These are phyloP conservation scores for Phylloscopus trochilus DNA, from an alignment of 2,113 vertebrate species.

Conservation along the genomic window DNA sequence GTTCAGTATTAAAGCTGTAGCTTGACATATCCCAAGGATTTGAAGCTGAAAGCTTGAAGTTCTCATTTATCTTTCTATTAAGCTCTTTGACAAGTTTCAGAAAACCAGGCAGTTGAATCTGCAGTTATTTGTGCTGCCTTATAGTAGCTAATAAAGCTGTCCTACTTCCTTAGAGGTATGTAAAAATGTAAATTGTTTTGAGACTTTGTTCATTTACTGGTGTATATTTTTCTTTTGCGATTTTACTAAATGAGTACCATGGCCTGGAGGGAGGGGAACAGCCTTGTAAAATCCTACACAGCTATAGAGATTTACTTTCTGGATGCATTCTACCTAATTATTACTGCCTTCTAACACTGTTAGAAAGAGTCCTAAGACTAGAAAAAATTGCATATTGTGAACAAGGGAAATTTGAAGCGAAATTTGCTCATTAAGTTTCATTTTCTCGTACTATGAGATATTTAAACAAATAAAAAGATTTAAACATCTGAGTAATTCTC, in stretches of 20 bases:
- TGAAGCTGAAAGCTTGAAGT: background rate
- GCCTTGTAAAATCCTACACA: background rate
- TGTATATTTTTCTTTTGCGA: background rate
- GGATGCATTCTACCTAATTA: background rate
- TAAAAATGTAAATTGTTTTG: background rate
- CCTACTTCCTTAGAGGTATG: background rate
- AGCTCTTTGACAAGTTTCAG: slow-evolving; percentile 12
- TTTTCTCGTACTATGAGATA: background rate
- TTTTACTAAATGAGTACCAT: background rate
- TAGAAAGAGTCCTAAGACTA: background rate
- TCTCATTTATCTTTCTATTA: slow-evolving; percentile 16
- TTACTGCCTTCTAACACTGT: background rate
- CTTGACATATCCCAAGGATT: background rate
- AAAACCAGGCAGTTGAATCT: background rate
- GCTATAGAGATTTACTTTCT: background rate
- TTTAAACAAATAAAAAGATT: background rate
- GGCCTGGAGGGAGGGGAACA: background rate
- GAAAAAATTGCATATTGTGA: background rate
- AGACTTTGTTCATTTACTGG: background rate
- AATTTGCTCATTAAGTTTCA: background rate
- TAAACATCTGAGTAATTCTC: background rate
- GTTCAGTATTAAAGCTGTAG: background rate
- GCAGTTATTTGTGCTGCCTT: background rate
- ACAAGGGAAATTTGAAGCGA: background rate
- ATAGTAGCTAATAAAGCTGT: background rate